Evolutionary conservation across 2,797 vertebrate species (phyloP).

Genomic region (Glyptemys insculpta): DNA sequence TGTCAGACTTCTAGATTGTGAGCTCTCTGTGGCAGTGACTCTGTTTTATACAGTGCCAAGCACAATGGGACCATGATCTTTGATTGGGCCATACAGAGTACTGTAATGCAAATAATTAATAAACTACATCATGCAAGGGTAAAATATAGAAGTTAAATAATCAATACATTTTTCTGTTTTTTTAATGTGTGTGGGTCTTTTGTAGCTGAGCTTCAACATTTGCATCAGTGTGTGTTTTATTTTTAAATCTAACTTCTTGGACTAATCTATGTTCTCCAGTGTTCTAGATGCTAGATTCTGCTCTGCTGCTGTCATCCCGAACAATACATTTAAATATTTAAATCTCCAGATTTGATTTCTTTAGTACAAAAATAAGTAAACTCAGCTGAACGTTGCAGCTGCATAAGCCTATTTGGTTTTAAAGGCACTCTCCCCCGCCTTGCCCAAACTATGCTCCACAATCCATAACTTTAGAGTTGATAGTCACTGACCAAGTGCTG

Average conservation of each 20-base stretch:
- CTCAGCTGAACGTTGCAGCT: neutral
- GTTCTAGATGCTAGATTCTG: neutral
- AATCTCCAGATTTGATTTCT: neutral
- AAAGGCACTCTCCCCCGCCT: neutral
- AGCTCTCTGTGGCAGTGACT: slow-evolving; percentile 26
- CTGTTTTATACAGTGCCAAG: neutral
- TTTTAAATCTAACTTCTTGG: neutral
- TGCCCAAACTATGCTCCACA: neutral
- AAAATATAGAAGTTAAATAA: neutral
- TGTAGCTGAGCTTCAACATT: neutral
- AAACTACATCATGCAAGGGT: no score
- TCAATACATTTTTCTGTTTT: neutral
- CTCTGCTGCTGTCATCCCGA: neutral
- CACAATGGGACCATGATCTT: neutral
- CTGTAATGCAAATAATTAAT: neutral
- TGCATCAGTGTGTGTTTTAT: neutral
- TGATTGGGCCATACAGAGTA: neutral
- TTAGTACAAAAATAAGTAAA: neutral
- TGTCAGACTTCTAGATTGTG: slow-evolving; percentile 29
- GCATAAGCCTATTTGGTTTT: neutral
- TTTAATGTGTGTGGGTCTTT: neutral
- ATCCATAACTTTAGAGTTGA: neutral
- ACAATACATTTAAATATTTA: neutral
- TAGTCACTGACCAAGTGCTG: neutral
- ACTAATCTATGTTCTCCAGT: neutral